Evolutionary conservation across 2,888 invertebrate species (phyloP).

Genomic region (Lasioglossum calceatum): DNA sequence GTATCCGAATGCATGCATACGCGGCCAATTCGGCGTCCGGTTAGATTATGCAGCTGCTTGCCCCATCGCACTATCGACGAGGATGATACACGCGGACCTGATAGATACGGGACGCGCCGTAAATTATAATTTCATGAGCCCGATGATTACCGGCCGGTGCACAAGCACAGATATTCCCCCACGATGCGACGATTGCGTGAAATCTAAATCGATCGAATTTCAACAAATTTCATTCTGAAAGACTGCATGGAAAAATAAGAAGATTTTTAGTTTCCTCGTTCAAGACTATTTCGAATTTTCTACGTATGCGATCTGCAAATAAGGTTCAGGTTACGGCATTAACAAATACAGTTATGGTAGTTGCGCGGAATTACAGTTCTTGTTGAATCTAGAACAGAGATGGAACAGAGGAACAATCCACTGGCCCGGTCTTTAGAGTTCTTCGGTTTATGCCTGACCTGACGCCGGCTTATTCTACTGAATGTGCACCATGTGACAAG

Average conservation of each 20-base stretch:
- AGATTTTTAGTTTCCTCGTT: not conserved
- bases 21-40: constrained; percentile 38
- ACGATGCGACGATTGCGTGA: constrained; percentile 8
- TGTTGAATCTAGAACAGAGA: not conserved
- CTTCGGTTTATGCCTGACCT: not conserved
- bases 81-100: constrained; percentile 40
- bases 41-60: constrained; percentile 62
- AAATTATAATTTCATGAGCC: constrained; percentile 70
- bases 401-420: not conserved
- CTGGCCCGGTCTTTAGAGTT: not conserved
- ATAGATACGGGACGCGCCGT: constrained; percentile 46
- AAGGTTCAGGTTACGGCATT: not conserved
- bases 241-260: too few species aligned
- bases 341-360: not conserved
- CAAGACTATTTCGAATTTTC: not conserved
- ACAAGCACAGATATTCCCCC: not conserved
- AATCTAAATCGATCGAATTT: not conserved
- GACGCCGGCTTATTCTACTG: not conserved
- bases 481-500: not conserved
- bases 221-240: not conserved
- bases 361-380: not conserved
- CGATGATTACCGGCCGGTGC: constrained; percentile 39
- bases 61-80: constrained; percentile 15
- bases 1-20: constrained; percentile 28
- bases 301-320: not conserved